A percentile compares a stretch with the other conserved stretches of the same genome.
These are phyloP conservation scores for Holacanthella duospinosa DNA, from an alignment of 2,888 invertebrate genomes.

Conservation along the genomic window DNA sequence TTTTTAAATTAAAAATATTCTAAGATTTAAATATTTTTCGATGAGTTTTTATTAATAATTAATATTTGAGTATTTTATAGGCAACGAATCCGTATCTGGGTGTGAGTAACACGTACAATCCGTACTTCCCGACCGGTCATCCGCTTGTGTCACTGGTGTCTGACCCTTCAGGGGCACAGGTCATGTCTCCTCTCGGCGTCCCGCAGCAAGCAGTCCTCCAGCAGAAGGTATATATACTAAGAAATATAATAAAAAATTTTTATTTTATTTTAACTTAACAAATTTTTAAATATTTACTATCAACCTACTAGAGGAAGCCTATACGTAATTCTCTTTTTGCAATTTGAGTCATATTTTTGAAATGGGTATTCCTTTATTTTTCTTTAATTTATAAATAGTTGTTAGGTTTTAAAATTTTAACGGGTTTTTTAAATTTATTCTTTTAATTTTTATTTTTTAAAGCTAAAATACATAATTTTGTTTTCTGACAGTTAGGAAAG, in stretches of 20 bases:
- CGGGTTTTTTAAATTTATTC: no score
- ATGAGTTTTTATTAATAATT: neutral
- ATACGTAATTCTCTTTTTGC: no score
- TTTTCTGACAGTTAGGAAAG: no score
- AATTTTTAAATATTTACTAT: neutral
- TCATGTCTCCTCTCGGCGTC: conserved; percentile 70
- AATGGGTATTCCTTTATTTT: no score
- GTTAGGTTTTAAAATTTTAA: no score
- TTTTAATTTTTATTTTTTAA: no score
- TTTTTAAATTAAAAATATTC: neutral
- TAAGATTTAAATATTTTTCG: neutral
- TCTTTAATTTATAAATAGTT: no score
- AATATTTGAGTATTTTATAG: conserved; percentile 14
- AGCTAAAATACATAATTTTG: no score
- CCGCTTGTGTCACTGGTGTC: conserved; percentile 85
- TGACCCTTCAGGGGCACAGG: conserved; percentile 57
- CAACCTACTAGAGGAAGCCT: no score
- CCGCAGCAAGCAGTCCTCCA: conserved; percentile 73
- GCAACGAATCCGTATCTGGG: conserved; percentile 38
- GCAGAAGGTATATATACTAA: conserved; percentile 69
- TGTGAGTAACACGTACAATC: conserved; percentile 60
- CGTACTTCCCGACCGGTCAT: conserved; percentile 78
- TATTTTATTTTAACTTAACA: no score
- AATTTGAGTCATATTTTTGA: no score
- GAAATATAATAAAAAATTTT: neutral